Percentiles rank a stretch among this genome's conserved stretches.
phyloP scores from a whole-genome alignment of 2,888 invertebrate genomes.

The Rosalia funebris region DNA sequence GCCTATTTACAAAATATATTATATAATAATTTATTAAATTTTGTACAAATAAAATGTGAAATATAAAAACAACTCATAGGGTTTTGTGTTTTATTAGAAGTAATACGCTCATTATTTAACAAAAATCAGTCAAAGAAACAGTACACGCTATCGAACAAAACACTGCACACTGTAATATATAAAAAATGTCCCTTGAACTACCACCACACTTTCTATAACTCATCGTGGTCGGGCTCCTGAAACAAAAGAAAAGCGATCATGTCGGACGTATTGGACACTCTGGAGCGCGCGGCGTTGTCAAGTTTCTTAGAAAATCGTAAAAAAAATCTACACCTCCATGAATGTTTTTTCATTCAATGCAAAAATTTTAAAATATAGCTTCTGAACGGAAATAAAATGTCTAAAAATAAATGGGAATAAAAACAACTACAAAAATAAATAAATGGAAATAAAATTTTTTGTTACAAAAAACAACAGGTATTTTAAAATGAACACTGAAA shows the following conservation, averaged over 20 bases:
- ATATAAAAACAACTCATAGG: slow-evolving; percentile 46
- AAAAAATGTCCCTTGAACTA: slow-evolving; percentile 58
- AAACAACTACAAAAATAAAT: no score
- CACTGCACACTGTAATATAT: slow-evolving; percentile 61
- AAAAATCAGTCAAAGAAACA: slow-evolving; percentile 63
- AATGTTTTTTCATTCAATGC: no score
- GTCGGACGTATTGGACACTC: no score
- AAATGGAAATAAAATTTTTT: no score
- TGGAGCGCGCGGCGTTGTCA: no score
- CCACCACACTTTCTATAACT: slow-evolving; percentile 65
- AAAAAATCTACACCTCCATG: no score
- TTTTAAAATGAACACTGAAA: no score
- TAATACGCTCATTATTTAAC: slow-evolving; percentile 56
- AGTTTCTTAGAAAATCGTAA: no score
- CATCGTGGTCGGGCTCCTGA: slow-evolving; percentile 67
- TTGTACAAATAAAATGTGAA: slow-evolving; percentile 51
- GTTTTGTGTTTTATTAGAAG: slow-evolving; percentile 58
- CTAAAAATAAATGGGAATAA: no score
- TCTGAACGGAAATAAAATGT: no score
- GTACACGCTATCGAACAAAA: slow-evolving; percentile 61
- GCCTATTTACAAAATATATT: slow-evolving; percentile 46
- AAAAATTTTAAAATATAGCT: no score
- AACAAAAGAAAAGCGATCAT: slow-evolving; percentile 44
- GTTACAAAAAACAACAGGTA: no score
- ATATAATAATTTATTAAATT: slow-evolving; percentile 52